Evolutionary conservation across 2,888 invertebrate genomes (phyloP).

Genomic region (Alviniconcha strummeri): DNA sequence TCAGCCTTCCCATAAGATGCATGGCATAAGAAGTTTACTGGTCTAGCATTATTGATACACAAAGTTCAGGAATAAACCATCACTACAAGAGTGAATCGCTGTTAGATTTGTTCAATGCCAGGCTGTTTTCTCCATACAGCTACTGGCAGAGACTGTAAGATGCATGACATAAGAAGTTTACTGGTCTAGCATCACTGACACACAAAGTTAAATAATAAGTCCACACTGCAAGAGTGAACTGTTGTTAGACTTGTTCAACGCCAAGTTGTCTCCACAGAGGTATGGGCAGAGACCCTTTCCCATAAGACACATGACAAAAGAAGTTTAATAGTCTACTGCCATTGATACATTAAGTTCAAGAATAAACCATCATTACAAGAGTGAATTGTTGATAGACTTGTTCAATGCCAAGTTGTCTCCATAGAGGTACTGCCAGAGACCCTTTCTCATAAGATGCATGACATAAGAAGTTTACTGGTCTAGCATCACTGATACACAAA

Average conservation of each 20-base stretch:
- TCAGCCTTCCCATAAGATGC: neutral
- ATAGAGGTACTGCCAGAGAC: no score
- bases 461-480: neutral
- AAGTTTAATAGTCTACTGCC: neutral
- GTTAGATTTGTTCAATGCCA: no score
- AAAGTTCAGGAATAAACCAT: neutral
- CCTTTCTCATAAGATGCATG: neutral
- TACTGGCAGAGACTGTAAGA: neutral
- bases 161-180: neutral
- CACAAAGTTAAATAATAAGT: neutral
- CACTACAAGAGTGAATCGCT: no score
- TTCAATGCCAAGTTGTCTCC: no score
- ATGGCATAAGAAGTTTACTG: neutral
- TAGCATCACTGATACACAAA: neutral
- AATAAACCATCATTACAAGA: neutral
- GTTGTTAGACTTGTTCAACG: no score
- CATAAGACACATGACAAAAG: neutral
- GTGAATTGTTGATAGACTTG: no score
- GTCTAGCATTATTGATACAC: neutral
- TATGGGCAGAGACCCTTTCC: no score
- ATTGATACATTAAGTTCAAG: neutral
- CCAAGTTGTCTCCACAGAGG: no score
- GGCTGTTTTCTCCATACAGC: no score
- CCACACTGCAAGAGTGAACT: no score
- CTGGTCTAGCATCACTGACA: neutral